A percentile compares a stretch with the other conserved stretches of the same genome.
phyloP scores from a whole-genome alignment of 2,888 invertebrate species.

The Caradrina clavipalpis region DNA sequence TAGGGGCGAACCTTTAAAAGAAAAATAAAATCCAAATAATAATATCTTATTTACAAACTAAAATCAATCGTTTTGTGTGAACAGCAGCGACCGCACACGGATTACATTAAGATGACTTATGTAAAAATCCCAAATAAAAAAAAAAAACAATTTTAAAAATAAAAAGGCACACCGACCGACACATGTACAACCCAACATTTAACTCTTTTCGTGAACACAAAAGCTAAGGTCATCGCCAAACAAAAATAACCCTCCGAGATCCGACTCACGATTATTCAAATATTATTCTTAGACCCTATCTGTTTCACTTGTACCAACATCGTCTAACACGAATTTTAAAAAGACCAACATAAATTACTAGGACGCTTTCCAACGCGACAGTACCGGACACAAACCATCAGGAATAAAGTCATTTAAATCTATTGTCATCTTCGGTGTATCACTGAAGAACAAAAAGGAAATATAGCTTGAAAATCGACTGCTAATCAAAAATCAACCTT shows the following conservation, averaged over 20 bases:
- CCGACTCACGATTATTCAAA: constrained; percentile 73
- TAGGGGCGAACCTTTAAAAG: too few relatives aligned
- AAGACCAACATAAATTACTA: constrained; percentile 76
- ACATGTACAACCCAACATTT: constrained; percentile 32
- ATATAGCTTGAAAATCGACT: constrained; percentile 41
- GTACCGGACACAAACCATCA: constrained; percentile 81
- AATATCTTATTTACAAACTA: background rate
- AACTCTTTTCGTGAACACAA: constrained; percentile 63
- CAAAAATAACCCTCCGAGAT: constrained; percentile 67
- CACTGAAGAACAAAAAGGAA: constrained; percentile 69
- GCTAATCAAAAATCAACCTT: constrained; percentile 64
- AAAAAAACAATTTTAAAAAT: background rate
- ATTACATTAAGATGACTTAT: constrained; percentile 14
- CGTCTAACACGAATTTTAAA: constrained; percentile 70
- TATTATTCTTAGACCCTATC: constrained; percentile 74
- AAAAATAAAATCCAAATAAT: constrained; percentile 1
- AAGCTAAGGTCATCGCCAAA: constrained; percentile 71
- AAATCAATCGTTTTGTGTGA: background rate
- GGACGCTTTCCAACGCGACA: constrained; percentile 77
- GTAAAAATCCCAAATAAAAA: background rate
- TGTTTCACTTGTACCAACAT: constrained; percentile 85
- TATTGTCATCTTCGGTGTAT: constrained; percentile 85
- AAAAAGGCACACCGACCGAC: constrained; percentile 25
- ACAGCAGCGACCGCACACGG: constrained; percentile 34
- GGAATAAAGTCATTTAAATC: constrained; percentile 88